A percentile compares a stretch with the other conserved stretches of the same genome.
phyloP scores from a whole-genome alignment of 2,797 vertebrate species.

The Carcharodon carcharias region DNA sequence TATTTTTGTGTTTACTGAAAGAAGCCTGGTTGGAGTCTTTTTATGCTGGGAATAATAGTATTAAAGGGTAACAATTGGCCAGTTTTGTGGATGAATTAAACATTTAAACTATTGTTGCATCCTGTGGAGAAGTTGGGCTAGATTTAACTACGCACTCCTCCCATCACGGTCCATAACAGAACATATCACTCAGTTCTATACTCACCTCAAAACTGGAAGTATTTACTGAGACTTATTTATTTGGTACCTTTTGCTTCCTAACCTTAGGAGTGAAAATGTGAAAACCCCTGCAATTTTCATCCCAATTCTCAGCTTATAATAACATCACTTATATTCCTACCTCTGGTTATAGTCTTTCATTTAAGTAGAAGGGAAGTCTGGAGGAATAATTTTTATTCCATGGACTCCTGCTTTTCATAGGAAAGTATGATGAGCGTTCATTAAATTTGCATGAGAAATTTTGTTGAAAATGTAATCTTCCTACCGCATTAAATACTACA shows the following conservation, averaged over 20 bases:
- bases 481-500: neutral
- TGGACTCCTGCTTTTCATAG: neutral
- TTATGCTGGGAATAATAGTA: too few species aligned
- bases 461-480: neutral
- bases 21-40: too few species aligned
- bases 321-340: neutral
- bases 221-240: neutral
- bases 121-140: too few species aligned
- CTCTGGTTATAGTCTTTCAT: neutral
- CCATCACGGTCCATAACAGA: too few species aligned
- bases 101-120: too few species aligned
- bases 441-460: neutral
- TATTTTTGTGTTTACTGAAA: too few species aligned
- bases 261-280: neutral
- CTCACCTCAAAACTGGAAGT: neutral
- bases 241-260: neutral
- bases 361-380: neutral
- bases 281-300: neutral
- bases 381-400: neutral
- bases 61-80: too few species aligned
- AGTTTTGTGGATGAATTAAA: too few species aligned
- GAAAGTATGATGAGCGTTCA: neutral
- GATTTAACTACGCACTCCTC: too few species aligned
- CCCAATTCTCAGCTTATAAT: neutral
- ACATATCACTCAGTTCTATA: neutral